Conservation (phyloP, 2,888 invertebrate species). For the Microdon myrmicae region DNA sequence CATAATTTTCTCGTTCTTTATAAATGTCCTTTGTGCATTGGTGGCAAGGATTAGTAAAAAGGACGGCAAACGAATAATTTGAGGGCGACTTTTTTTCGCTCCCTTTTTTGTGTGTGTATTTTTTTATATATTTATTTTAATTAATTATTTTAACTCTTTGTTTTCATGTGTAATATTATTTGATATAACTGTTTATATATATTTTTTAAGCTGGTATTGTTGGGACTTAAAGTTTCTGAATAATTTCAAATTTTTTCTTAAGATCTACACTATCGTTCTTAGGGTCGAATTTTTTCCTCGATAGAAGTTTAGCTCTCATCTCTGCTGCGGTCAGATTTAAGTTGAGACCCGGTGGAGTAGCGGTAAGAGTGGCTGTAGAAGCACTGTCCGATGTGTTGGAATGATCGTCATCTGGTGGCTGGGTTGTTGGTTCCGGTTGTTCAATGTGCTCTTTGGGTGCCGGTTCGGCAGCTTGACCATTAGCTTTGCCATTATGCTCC, state of each 20-base stretch:
- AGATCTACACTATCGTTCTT: slow-evolving; percentile 91
- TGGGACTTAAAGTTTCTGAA: slow-evolving; percentile 82
- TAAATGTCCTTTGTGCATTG: no score
- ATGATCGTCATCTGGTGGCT: background rate
- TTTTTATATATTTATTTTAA: no score
- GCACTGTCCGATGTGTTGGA: slow-evolving; percentile 53
- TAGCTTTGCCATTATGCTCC: slow-evolving; percentile 55
- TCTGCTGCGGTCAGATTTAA: slow-evolving; percentile 93
- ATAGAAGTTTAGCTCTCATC: slow-evolving; percentile 85
- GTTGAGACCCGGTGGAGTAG: slow-evolving; percentile 71
- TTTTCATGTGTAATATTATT: no score
- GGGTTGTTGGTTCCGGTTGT: slow-evolving; percentile 4
- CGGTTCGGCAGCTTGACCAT: slow-evolving; percentile 54
- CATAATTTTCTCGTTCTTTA: no score
- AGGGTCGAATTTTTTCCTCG: slow-evolving; percentile 89
- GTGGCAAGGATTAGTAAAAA: no score
- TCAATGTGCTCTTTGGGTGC: no score
- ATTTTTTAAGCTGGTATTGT: background rate
- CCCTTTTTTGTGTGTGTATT: no score
- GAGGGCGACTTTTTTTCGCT: no score
- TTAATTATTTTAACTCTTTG: no score
- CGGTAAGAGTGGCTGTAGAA: slow-evolving; percentile 50
- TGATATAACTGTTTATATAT: no score
- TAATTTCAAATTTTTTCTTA: slow-evolving; percentile 92
- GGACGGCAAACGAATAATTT: no score